Percentiles rank a stretch among this genome's conserved stretches.
phyloP scores from a whole-genome alignment of 1,140 invertebrate genomes.

The Tachypleus tridentatus region DNA sequence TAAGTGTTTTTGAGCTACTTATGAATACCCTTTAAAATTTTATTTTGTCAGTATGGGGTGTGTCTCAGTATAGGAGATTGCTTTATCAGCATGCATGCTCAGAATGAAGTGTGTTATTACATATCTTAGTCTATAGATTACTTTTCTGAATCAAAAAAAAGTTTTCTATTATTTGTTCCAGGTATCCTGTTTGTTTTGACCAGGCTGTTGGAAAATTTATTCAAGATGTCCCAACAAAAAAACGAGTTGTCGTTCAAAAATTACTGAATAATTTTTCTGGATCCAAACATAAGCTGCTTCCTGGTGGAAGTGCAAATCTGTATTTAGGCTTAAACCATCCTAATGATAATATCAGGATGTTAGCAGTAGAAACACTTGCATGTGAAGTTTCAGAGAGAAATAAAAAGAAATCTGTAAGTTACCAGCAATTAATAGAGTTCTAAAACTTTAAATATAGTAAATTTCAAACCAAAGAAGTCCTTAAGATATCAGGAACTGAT shows the following conservation, averaged over 20 bases:
- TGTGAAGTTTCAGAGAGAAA: background rate
- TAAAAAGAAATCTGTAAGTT: background rate
- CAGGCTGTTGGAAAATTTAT: conserved; percentile 11
- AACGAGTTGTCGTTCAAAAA: background rate
- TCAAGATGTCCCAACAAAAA: background rate
- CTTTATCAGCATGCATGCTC: too few relatives aligned
- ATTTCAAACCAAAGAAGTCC: too few relatives aligned
- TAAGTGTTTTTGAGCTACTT: too few relatives aligned
- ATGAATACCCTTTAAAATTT: too few relatives aligned
- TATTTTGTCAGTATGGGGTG: too few relatives aligned
- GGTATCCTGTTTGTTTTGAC: conserved; percentile 20
- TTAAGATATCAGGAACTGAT: too few relatives aligned
- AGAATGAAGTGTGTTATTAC: too few relatives aligned
- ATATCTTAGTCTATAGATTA: too few relatives aligned
- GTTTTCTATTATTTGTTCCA: background rate
- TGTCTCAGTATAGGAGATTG: too few relatives aligned
- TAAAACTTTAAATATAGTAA: too few relatives aligned
- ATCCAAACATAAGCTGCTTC: conserved; percentile 7
- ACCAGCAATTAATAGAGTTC: too few relatives aligned
- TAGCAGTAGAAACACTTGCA: conserved; percentile 3
- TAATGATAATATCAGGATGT: conserved; percentile 4
- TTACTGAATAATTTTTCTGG: conserved; percentile 10
- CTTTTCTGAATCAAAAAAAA: too few relatives aligned
- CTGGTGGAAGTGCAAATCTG: conserved; percentile 3
- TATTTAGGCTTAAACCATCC: conserved; percentile 18